These are phyloP conservation scores for Pachliopta kotzebuea DNA, from an alignment of 2,888 invertebrate genomes.

Conservation along the genomic window DNA sequence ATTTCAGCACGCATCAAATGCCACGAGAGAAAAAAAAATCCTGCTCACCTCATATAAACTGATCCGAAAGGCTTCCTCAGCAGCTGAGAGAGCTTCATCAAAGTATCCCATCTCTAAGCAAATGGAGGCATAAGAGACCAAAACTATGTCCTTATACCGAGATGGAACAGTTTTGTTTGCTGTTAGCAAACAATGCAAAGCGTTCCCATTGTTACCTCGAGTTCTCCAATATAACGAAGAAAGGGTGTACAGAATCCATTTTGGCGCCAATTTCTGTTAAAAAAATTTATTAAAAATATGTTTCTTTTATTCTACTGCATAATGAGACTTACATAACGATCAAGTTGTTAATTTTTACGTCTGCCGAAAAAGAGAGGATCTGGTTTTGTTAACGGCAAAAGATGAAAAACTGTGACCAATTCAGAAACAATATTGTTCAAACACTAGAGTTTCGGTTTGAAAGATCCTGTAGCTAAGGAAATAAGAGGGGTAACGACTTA, in stretches of 20 bases:
- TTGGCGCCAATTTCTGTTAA: conserved; percentile 84
- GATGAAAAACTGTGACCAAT: too few relatives aligned
- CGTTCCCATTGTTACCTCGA: conserved; percentile 84
- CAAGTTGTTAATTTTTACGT: too few relatives aligned
- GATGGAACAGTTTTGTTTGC: conserved; percentile 80
- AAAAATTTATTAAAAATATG: conserved; percentile 3
- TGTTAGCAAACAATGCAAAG: conserved; percentile 84
- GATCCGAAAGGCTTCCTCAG: conserved; percentile 81
- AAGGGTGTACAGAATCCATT: conserved; percentile 86
- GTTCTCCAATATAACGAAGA: conserved; percentile 90
- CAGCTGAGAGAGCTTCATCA: conserved; percentile 82
- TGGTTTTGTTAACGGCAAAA: too few relatives aligned
- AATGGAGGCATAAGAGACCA: conserved; percentile 85
- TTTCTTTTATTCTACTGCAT: too few relatives aligned
- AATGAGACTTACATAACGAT: too few relatives aligned
- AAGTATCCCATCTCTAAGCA: conserved; percentile 83
- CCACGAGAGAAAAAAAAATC: background rate
- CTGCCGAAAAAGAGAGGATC: too few relatives aligned
- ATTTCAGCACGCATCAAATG: background rate
- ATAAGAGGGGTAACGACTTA: too few relatives aligned
- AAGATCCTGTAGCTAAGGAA: too few relatives aligned
- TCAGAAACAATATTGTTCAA: too few relatives aligned
- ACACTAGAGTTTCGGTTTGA: too few relatives aligned
- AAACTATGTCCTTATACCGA: conserved; percentile 83
- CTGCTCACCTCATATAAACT: conserved; percentile 82